These are phyloP conservation scores for Rhombomys opimus DNA, from an alignment of 2,113 vertebrate genomes.

Conservation along the genomic window DNA sequence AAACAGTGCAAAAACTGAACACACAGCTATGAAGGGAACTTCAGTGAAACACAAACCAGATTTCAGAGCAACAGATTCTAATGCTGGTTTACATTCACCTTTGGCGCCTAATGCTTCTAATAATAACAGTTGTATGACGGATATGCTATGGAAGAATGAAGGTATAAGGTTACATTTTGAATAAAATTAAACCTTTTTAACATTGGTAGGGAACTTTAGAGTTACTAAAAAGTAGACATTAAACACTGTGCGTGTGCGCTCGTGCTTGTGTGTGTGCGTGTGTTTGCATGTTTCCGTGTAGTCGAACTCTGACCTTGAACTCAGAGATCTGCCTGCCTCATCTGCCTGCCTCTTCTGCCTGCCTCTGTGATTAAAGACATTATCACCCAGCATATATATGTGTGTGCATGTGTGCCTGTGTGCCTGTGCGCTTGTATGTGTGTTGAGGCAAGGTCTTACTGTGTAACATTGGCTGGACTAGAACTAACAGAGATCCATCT, in stretches of 20 bases:
- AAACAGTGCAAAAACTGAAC: conserved; percentile 85
- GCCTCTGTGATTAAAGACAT: not conserved
- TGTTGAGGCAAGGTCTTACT: not conserved
- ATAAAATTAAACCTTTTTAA: conserved; percentile 36
- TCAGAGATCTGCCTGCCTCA: not conserved
- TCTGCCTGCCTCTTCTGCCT: not conserved
- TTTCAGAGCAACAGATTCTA: conserved; percentile 82
- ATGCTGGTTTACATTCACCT: conserved; percentile 79
- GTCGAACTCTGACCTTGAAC: not conserved
- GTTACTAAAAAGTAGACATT: conserved; percentile 37
- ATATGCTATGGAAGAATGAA: conserved; percentile 79
- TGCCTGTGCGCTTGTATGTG: not conserved
- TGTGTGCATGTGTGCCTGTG: not conserved
- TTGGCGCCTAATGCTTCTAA: conserved; percentile 81
- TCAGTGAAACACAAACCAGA: conserved; percentile 82
- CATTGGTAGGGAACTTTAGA: not conserved
- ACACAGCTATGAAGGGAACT: conserved; percentile 80
- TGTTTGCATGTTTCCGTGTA: not conserved
- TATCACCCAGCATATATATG: not conserved
- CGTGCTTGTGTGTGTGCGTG: too few relatives aligned
- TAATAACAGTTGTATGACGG: conserved; percentile 70
- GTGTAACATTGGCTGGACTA: not conserved
- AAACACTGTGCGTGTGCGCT: not conserved
- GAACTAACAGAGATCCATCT: not conserved
- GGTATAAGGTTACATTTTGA: conserved; percentile 66